Percentiles rank a stretch among this genome's conserved stretches.
phyloP scores from a whole-genome alignment of 2,888 invertebrate genomes.

The Sclerodermus sp. region DNA sequence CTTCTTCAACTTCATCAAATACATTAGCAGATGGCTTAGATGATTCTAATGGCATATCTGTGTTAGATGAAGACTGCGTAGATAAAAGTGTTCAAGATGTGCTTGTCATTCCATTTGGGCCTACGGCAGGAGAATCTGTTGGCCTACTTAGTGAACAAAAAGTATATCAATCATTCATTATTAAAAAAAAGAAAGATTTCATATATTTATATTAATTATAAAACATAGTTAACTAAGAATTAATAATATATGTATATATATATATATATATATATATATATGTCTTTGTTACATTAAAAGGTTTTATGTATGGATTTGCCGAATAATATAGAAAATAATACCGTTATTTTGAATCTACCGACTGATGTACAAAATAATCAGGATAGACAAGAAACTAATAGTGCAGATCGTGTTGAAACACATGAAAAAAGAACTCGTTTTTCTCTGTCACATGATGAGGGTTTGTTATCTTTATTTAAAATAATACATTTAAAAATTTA shows the following conservation, averaged over 20 bases:
- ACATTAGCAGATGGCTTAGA: slow-evolving; percentile 43
- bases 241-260: too few species aligned
- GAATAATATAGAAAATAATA: slow-evolving; percentile 36
- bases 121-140: slow-evolving; percentile 64
- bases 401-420: slow-evolving; percentile 52
- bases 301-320: slow-evolving; percentile 51
- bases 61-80: slow-evolving; percentile 44
- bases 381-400: slow-evolving; percentile 42
- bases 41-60: slow-evolving; percentile 42
- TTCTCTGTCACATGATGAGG: slow-evolving; percentile 84
- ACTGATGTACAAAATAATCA: slow-evolving; percentile 49
- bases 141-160: slow-evolving; percentile 71
- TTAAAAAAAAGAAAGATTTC: slow-evolving; percentile 2
- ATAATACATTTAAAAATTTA: slow-evolving; percentile 1
- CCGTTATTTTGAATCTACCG: slow-evolving; percentile 43
- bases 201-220: background rate
- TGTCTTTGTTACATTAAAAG: slow-evolving; percentile 20
- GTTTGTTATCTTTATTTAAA: slow-evolving; percentile 24
- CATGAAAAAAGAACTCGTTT: slow-evolving; percentile 63
- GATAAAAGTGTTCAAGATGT: slow-evolving; percentile 61
- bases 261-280: slow-evolving; percentile 5
- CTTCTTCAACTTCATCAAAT: slow-evolving; percentile 39
- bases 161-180: slow-evolving; percentile 57
- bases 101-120: slow-evolving; percentile 71
- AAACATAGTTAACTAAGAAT: background rate